Conservation (phyloP, 2,888 invertebrate genomes). For the Ecdyonurus torrentis region DNA sequence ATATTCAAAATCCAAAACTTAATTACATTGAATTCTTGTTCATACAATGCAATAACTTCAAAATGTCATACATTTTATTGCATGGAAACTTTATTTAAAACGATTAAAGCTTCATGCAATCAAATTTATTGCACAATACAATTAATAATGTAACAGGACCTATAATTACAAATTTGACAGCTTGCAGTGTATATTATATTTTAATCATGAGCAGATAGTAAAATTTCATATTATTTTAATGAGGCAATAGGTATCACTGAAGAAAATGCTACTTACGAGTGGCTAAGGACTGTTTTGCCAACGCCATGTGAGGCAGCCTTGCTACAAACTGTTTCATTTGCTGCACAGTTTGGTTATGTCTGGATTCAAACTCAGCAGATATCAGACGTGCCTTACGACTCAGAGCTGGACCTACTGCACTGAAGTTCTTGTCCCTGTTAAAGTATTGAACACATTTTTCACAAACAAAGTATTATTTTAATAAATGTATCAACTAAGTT, state of each 20-base stretch:
- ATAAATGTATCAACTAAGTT: too few species aligned
- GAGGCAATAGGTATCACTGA: neutral
- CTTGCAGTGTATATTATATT: neutral
- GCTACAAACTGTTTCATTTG: conserved; percentile 90
- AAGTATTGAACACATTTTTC: neutral
- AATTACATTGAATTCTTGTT: too few species aligned
- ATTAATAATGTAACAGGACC: neutral
- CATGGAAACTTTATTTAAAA: too few species aligned
- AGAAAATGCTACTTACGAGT: conserved; percentile 27
- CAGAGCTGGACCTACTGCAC: conserved; percentile 70
- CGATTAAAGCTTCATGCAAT: too few species aligned
- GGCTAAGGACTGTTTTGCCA: conserved; percentile 71
- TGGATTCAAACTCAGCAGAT: conserved; percentile 68
- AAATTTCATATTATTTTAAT: neutral
- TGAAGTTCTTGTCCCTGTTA: conserved; percentile 75
- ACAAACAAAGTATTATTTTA: too few species aligned
- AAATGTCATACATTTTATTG: too few species aligned
- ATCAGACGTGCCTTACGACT: conserved; percentile 76
- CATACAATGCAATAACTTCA: too few species aligned
- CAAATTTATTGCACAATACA: too few species aligned
- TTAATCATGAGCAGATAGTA: too few species aligned
- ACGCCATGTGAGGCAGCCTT: conserved; percentile 70
- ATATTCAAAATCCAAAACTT: too few species aligned
- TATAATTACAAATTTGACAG: neutral
- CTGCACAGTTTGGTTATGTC: conserved; percentile 64